A percentile compares a stretch with the other conserved stretches of the same genome.
Evolutionary conservation across 2,888 invertebrate species (phyloP).

Genomic region (Limnephilus lunatus): DNA sequence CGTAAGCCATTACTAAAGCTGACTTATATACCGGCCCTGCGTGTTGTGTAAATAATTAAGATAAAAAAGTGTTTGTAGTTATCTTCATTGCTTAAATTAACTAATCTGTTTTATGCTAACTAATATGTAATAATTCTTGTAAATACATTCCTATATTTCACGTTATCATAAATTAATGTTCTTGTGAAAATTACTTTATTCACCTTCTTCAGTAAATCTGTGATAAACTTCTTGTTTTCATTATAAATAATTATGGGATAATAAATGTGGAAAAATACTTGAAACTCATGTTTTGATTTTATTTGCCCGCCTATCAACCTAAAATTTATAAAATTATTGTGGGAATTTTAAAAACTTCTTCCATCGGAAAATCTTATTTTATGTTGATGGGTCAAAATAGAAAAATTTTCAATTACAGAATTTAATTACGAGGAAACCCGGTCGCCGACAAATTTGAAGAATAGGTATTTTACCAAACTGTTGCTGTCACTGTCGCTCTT

Average conservation of each 20-base stretch:
- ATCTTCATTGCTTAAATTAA: not conserved
- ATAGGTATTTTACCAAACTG: too few relatives aligned
- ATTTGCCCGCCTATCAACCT: not conserved
- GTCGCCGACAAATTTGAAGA: too few relatives aligned
- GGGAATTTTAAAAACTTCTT: too few relatives aligned
- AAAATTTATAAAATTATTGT: too few relatives aligned
- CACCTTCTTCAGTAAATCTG: slow-evolving; percentile 59
- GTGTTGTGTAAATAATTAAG: slow-evolving; percentile 15
- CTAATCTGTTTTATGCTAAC: not conserved
- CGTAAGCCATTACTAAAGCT: too few relatives aligned
- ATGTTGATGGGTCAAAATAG: too few relatives aligned
- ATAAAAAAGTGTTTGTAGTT: slow-evolving; percentile 1
- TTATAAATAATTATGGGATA: slow-evolving; percentile 19
- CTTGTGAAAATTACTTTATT: slow-evolving; percentile 52
- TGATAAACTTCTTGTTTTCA: slow-evolving; percentile 53
- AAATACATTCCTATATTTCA: slow-evolving; percentile 35
- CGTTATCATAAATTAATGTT: slow-evolving; percentile 53
- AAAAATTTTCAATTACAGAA: too few relatives aligned
- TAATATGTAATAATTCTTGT: not conserved
- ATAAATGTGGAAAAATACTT: slow-evolving; percentile 46
- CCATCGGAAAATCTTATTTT: too few relatives aligned
- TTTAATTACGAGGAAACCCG: too few relatives aligned
- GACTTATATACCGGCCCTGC: too few relatives aligned
- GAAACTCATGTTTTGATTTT: not conserved
- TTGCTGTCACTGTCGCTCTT: too few relatives aligned